A percentile compares a stretch with the other conserved stretches of the same genome.
These are phyloP conservation scores for Coregonus sp. DNA, from an alignment of 2,797 vertebrate genomes.

Conservation along the genomic window DNA sequence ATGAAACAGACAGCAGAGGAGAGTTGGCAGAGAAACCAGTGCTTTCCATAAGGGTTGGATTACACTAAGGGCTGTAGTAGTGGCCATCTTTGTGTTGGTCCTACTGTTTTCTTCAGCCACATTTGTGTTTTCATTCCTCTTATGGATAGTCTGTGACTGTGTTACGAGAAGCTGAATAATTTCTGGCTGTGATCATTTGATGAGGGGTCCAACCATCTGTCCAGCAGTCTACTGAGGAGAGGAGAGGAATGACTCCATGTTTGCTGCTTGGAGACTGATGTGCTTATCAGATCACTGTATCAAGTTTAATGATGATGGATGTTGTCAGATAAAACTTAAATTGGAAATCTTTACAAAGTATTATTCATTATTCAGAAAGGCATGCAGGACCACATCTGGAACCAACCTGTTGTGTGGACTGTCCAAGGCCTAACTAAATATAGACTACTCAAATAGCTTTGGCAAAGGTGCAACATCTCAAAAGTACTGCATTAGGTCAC, in stretches of 20 bases:
- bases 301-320: constrained; percentile 58
- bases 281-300: constrained; percentile 56
- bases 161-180: constrained; percentile 51
- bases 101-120: constrained; percentile 54
- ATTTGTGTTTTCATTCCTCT: constrained; percentile 47
- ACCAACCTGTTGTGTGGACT: constrained; percentile 54
- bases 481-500: constrained; percentile 30
- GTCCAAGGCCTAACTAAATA: constrained; percentile 68
- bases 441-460: constrained; percentile 55
- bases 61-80: constrained; percentile 32
- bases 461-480: constrained; percentile 33
- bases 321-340: constrained; percentile 49
- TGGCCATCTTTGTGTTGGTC: constrained; percentile 21
- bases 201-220: constrained; percentile 50
- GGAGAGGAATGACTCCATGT: constrained; percentile 38
- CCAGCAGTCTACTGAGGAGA: constrained; percentile 57
- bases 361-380: constrained; percentile 28
- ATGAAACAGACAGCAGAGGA: background rate
- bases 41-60: constrained; percentile 24
- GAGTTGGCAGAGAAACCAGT: background rate
- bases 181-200: constrained; percentile 48
- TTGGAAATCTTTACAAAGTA: constrained; percentile 53
- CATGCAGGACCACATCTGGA: constrained; percentile 66
- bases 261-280: constrained; percentile 56
- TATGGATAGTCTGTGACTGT: constrained; percentile 20